Evolutionary conservation across 1,140 invertebrate species (phyloP), one percentile per base, ranked within the genome.

Genomic region (Aphidius gifuensis): DNA sequence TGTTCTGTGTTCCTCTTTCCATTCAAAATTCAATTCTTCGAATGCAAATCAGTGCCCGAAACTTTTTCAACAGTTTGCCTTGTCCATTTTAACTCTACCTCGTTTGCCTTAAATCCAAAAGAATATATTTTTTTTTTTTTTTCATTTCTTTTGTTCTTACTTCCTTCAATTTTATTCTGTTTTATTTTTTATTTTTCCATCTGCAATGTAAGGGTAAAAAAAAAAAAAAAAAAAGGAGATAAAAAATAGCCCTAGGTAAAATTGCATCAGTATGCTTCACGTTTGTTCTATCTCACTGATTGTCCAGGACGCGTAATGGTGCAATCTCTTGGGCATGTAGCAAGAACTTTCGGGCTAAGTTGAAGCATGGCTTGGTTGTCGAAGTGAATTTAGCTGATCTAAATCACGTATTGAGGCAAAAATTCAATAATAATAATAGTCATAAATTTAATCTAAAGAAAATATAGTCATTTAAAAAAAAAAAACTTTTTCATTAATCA

Each of bases 251-350:
- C 23, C 23, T 32, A 32, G 23, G 23, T 32, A 32, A 54, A 40
- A 40, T 50, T 46, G 61, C 68, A 73, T 74, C 67, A 72, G 71
- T 73, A 73, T 72, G 73, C 72, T 66, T 68, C 67, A 69, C 71
- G 71, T 73, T 74, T 73, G 71, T 38, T 53, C 51, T 72, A 67
- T 66, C 70, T 62, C 67, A 62, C 70, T 74, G 71, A 74, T 73
- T 72, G 70, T 71, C 66, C 67, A 57, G 64, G 66, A 66, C 70
- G 64, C 70, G 71, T 71, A 70, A 71, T 71, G 66, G 72, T 59
- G 72, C 68, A 70, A 72, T 73, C 70, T 71, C 58, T 62, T 43
- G 40, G 55, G 49, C 44, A 47, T 59, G 21, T 55, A 16, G 49
- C 50, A 40, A 45, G 45, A 11, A 11, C 39, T 16, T 38, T 32